Percentiles rank a stretch among this genome's conserved stretches.
Evolutionary conservation across 2,888 invertebrate species (phyloP).

Genomic region (Hirudinaria manillensis): DNA sequence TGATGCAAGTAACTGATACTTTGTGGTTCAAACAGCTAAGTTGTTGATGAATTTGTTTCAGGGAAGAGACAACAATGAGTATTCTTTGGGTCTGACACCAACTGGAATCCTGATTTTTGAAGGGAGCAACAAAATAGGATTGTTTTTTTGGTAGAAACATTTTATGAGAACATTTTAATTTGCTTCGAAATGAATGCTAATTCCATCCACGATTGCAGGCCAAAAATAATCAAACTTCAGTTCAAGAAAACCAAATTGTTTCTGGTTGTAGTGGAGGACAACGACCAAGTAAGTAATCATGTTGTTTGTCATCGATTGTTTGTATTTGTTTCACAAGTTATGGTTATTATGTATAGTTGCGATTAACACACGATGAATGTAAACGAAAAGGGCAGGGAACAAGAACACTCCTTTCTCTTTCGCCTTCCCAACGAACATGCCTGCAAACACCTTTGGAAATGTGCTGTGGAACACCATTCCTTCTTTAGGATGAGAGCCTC

Average conservation of each 20-base stretch:
- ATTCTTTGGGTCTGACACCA: constrained; percentile 90
- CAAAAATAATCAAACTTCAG: constrained; percentile 92
- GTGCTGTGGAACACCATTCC: constrained; percentile 97
- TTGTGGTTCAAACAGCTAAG: background rate
- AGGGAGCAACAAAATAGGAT: constrained; percentile 87
- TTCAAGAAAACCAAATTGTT: constrained; percentile 96
- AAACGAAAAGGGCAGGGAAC: constrained; percentile 59
- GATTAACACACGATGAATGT: too few species aligned
- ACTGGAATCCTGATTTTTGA: constrained; percentile 97
- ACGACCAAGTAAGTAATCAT: constrained; percentile 65
- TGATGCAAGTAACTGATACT: background rate
- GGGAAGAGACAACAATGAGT: constrained; percentile 53
- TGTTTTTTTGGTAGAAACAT: constrained; percentile 76
- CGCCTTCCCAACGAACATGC: constrained; percentile 89
- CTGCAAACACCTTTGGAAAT: constrained; percentile 99
- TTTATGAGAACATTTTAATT: background rate
- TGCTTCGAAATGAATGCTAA: too few species aligned
- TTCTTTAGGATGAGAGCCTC: constrained; percentile 76
- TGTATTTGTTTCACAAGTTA: constrained; percentile 4
- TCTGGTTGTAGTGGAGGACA: constrained; percentile 93
- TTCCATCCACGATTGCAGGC: constrained; percentile 58
- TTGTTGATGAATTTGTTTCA: constrained; percentile 5
- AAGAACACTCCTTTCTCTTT: constrained; percentile 98
- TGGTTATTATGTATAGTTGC: background rate
- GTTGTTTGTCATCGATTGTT: background rate